Conservation (phyloP, 2,888 invertebrate species). For the Tricholauxania praeusta region DNA sequence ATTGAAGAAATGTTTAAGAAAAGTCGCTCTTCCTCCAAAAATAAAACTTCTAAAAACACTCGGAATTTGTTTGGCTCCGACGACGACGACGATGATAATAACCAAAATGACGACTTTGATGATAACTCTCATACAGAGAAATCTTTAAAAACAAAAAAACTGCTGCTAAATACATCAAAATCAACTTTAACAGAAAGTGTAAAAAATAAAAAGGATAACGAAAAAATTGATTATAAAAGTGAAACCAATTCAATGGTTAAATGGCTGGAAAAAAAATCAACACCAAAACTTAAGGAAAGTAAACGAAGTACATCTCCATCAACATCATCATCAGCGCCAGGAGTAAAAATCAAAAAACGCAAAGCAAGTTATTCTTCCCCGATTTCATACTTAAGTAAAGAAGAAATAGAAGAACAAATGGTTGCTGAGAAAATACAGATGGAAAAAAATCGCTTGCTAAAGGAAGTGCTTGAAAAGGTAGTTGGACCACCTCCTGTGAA, state of each 20-base stretch:
- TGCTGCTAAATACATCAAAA: conserved; percentile 27
- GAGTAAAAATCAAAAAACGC: conserved; percentile 6
- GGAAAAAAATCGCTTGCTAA: conserved; percentile 41
- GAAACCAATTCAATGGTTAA: conserved; percentile 38
- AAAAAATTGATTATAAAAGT: conserved; percentile 33
- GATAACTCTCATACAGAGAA: conserved; percentile 20
- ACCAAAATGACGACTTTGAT: not conserved
- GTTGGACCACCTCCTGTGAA: conserved; percentile 38
- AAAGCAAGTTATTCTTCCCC: not conserved
- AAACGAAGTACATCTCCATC: not conserved
- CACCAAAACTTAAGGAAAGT: not conserved
- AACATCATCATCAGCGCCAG: not conserved
- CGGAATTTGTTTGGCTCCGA: conserved; percentile 42
- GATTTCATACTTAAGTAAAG: conserved; percentile 23
- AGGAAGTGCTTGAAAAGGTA: conserved; percentile 42
- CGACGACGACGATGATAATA: conserved; percentile 34
- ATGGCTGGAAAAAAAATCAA: conserved; percentile 42
- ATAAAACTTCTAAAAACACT: conserved; percentile 13
- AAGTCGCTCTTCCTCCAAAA: conserved; percentile 21
- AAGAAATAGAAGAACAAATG: conserved; percentile 39
- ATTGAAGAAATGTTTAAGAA: not conserved
- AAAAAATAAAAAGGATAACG: conserved; percentile 37
- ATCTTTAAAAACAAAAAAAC: conserved; percentile 2
- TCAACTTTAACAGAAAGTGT: conserved; percentile 9
- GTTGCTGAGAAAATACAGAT: conserved; percentile 37